Percentiles rank a stretch among this genome's conserved stretches.
Evolutionary conservation across 1,140 invertebrate genomes (phyloP).

Genomic region (Bombus sylvicola): DNA sequence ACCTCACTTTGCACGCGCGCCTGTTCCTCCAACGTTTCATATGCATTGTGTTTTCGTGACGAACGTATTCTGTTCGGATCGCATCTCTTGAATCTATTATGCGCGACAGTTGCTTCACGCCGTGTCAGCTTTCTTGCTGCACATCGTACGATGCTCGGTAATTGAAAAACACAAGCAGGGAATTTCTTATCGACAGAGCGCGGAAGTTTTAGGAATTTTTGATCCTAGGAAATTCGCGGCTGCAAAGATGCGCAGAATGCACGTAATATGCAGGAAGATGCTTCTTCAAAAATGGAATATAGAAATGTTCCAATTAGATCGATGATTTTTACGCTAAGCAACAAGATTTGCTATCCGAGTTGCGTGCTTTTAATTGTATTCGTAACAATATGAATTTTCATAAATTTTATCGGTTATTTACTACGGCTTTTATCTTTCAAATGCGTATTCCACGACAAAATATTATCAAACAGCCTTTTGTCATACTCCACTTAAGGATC

Average conservation of each 20-base stretch:
- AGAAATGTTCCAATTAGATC: too few species aligned
- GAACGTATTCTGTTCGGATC: background rate
- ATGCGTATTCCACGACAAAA: too few species aligned
- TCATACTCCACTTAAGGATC: accelerated
- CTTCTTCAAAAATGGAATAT: background rate
- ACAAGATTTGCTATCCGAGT: background rate
- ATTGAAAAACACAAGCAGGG: background rate
- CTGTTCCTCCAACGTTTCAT: background rate
- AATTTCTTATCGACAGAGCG: background rate
- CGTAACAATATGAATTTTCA: background rate
- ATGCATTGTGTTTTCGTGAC: background rate
- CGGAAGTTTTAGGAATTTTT: too few species aligned
- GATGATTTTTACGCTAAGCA: background rate
- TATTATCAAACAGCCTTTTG: too few species aligned
- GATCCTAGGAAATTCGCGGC: too few species aligned
- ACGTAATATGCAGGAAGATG: too few species aligned
- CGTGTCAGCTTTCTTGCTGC: background rate
- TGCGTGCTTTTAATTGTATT: background rate
- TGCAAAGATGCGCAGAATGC: too few species aligned
- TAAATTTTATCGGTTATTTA: too few species aligned
- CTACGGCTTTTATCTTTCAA: too few species aligned
- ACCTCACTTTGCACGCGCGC: conserved; percentile 2
- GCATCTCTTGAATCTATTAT: background rate
- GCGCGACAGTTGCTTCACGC: background rate
- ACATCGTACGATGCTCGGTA: background rate